Base-by-base conservation (phyloP, 2,113 vertebrate genomes). In the Cichladusa arquata region DNA sequence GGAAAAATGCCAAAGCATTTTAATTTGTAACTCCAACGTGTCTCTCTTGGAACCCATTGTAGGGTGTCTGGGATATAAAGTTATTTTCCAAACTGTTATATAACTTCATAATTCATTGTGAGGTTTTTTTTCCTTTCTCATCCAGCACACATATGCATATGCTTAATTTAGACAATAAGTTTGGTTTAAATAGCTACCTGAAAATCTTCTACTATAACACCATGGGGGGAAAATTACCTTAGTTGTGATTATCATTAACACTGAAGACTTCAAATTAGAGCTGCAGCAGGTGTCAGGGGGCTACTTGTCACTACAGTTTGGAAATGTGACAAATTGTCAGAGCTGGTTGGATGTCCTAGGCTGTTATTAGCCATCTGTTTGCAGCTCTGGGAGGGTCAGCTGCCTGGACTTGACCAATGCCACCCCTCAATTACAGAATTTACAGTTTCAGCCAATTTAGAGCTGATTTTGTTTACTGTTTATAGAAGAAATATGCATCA, bases 341-440 rank as follows among this genome's bases (percentile, higher is more conserved):
- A 44, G 26, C 61, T 16, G 20, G 53, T 73, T 47, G 84, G 94
- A 76, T 79, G 80, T 95, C 82, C 94, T 92, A 95, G 74, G 40
- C 92, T 93, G 87, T 96, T 96, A 95, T 92, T 97, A 97, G 92
- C 86, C 90, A 96, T 95, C 94, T 97, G 95, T 95, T 96, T 34
- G 4, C 87, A 94, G 78, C 82, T 96, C 82, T 81, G 78, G 70
- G 56, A 4, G 54, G 92, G 94, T 97, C 94, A 95, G 83, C 87
- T 94, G 88, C 70, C 81, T 91, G 82, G 81, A 88, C 78, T 92
- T 95, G 86, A 92, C 93, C 92, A 76, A 77, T 96, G 77, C 48
- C 57, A 88, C 66, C 71, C 62, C 54, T 77, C 91, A 64, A 74
- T 96, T 83, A 66, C 29, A 53, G 73, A 90, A 84, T 88, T 62